A percentile compares a stretch with the other conserved stretches of the same genome.
phyloP scores from a whole-genome alignment of 1,140 invertebrate species.

The Hyles vespertilio region DNA sequence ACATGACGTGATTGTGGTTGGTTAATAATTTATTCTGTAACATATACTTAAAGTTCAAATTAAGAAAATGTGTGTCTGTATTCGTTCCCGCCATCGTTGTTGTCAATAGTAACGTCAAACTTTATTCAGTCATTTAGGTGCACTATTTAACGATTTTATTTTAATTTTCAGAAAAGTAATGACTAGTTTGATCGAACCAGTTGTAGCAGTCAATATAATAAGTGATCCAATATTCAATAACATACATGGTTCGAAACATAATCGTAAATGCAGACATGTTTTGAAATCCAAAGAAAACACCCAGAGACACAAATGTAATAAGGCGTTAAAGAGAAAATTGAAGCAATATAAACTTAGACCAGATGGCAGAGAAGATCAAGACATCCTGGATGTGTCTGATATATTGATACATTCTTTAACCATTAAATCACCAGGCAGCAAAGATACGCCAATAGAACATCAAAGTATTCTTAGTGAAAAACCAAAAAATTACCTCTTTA shows the following conservation, averaged over 20 bases:
- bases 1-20: too few relatives aligned
- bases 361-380: conserved; percentile 60
- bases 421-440: conserved; percentile 48
- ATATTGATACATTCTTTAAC: conserved; percentile 39
- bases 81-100: too few relatives aligned
- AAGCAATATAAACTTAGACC: conserved; percentile 60
- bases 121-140: not conserved
- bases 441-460: not conserved
- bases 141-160: conserved; percentile 3
- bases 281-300: conserved; percentile 48
- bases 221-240: conserved; percentile 8
- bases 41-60: too few relatives aligned
- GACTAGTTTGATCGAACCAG: conserved; percentile 25
- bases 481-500: conserved; percentile 53
- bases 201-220: conserved; percentile 10
- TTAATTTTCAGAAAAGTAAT: conserved; percentile 26
- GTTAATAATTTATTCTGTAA: too few relatives aligned
- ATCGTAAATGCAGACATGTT: conserved; percentile 27
- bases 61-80: too few relatives aligned
- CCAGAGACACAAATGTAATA: conserved; percentile 43
- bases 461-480: not conserved
- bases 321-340: conserved; percentile 49
- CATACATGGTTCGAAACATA: not conserved
- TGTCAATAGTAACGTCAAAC: too few relatives aligned
- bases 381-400: conserved; percentile 58